phyloP scores from a whole-genome alignment of 2,113 vertebrate species.

The Zootoca vivipara region DNA sequence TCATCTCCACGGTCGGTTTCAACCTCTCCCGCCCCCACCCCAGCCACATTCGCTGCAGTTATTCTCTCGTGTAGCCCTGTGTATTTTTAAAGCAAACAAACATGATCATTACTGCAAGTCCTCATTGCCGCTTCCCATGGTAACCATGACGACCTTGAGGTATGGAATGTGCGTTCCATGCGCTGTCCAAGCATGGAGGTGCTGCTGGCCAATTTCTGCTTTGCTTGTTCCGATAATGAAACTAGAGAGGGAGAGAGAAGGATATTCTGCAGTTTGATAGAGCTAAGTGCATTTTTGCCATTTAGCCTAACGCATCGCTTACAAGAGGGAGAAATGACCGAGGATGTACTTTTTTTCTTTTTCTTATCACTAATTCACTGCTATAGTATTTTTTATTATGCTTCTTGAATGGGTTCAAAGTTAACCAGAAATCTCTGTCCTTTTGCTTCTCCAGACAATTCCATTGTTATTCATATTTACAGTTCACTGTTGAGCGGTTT shows the following conservation, averaged over 20 bases:
- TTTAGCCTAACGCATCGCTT: not conserved
- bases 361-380: not conserved
- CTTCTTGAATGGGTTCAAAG: not conserved
- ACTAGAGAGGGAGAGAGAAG: not conserved
- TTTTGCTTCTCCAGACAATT: not conserved
- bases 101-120: slow-evolving; percentile 18
- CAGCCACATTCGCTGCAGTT: not conserved
- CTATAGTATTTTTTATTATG: not conserved
- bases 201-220: slow-evolving; percentile 15
- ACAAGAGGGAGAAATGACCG: not conserved
- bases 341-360: not conserved
- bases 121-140: slow-evolving; percentile 41
- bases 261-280: not conserved
- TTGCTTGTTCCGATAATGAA: slow-evolving; percentile 28
- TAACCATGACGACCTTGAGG: slow-evolving; percentile 22
- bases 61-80: not conserved
- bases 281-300: slow-evolving; percentile 1
- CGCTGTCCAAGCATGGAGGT: not conserved
- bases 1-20: slow-evolving; percentile 45
- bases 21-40: not conserved
- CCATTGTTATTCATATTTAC: not conserved
- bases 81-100: not conserved
- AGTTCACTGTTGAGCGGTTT: not conserved
- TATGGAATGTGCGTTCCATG: slow-evolving; percentile 19
- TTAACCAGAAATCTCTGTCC: not conserved